phyloP scores from a whole-genome alignment of 2,888 invertebrate species.

The Caenorhabditis wallacei region DNA sequence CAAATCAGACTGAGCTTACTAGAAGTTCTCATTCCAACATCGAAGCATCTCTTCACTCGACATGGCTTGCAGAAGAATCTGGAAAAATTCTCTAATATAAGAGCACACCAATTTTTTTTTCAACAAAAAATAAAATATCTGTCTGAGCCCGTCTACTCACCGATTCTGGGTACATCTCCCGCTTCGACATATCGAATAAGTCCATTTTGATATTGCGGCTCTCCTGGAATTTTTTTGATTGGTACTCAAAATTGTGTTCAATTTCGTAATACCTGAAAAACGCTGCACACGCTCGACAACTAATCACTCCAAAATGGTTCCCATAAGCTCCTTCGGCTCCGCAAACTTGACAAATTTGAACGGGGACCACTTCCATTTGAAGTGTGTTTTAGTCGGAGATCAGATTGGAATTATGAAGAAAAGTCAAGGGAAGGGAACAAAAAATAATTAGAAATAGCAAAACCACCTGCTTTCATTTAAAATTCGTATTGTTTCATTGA shows the following conservation, averaged over 20 bases:
- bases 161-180: constrained; percentile 8
- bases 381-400: neutral
- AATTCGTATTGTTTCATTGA: constrained; percentile 1
- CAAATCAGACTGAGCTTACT: constrained; percentile 11
- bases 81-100: neutral
- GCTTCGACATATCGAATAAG: constrained; percentile 15
- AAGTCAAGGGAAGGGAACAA: neutral
- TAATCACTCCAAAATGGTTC: constrained; percentile 45
- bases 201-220: constrained; percentile 36
- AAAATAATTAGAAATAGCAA: neutral
- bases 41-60: constrained; percentile 30
- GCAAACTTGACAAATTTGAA: constrained; percentile 35
- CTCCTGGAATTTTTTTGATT: constrained; percentile 19
- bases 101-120: too few species aligned
- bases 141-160: too few species aligned
- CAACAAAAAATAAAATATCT: too few species aligned
- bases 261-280: constrained; percentile 42
- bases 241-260: neutral
- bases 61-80: constrained; percentile 50
- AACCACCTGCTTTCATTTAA: neutral
- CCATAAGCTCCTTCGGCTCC: constrained; percentile 27
- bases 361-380: constrained; percentile 5
- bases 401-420: neutral
- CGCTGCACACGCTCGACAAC: constrained; percentile 58
- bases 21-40: constrained; percentile 44